Base-by-base conservation (phyloP, 2,797 vertebrate species). In the Chiloscyllium punctatum region DNA sequence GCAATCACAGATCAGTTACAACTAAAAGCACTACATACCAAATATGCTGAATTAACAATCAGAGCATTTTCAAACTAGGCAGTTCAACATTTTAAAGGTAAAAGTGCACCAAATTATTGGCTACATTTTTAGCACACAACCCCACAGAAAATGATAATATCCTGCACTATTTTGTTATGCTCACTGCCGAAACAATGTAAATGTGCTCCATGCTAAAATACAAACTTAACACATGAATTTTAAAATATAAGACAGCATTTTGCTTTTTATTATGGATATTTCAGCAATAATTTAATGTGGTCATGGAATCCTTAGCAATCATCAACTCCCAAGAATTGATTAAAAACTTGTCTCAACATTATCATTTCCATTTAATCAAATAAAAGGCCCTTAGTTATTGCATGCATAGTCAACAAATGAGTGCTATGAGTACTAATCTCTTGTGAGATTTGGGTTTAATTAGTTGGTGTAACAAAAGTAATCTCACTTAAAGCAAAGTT, bases 281-380 rank as follows among this genome's bases (percentile, higher is more conserved):
- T 92, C 66, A 18, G 90, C 62, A 92, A 92, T 30, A 92, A 92
- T 69, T 69, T 69, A 92, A 92, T 92, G 69, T 68, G 90, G 62
- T 27, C 62, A 69, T 48, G 0, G 18, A 84, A 84, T 48, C 82
- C 37, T 84, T 84, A 42, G 33, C 88, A 68, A 66, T 92, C n/a
- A 69, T 69, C 62, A 68, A 37, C 90, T 68, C n/a, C 62, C n/a
- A 42, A 92, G 62, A 37, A 92, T 92, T 42, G 37, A 92, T 92
- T 92, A 92, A 69, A 90, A 90, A 66, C 18, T 84, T 84, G 66
- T 92, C 18, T 92, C n/a, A 42, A 92, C n/a, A 68, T 92, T 92
- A 92, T 92, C 37, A n/a, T 92, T 92, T 68, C 57, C 37, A 66
- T 66, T 91, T 91, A 91, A 91, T 91, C 90, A 42, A 92, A 92